phyloP scores from a whole-genome alignment of 2,888 invertebrate species.

The Mactromeris polynyma region DNA sequence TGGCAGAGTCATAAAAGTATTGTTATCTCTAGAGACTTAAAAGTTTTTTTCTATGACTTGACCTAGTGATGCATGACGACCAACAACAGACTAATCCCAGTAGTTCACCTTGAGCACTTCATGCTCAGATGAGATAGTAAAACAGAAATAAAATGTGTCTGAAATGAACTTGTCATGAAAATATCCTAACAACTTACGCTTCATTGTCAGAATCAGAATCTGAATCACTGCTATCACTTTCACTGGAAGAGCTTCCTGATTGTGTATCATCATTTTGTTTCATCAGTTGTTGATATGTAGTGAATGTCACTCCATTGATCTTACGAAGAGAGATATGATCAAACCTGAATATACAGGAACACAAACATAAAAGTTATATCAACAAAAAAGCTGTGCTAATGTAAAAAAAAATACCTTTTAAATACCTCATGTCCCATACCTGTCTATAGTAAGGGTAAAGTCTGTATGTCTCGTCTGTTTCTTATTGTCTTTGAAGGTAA shows the following conservation, averaged over 20 bases:
- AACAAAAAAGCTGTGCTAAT: neutral
- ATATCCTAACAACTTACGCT: constrained; percentile 32
- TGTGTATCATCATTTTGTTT: constrained; percentile 8
- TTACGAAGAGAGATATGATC: neutral
- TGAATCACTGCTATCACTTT: constrained; percentile 22
- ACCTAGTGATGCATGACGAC: too few relatives aligned
- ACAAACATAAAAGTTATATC: neutral
- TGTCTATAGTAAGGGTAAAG: neutral
- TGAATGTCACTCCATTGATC: neutral
- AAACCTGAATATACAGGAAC: neutral
- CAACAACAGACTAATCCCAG: too few relatives aligned
- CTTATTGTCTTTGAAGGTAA: neutral
- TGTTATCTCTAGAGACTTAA: too few relatives aligned
- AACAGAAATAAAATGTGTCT: too few relatives aligned
- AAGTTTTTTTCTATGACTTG: too few relatives aligned
- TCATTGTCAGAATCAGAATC: constrained; percentile 31
- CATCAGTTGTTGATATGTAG: neutral
- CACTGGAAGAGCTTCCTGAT: constrained; percentile 3
- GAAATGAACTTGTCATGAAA: too few relatives aligned
- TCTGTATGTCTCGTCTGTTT: neutral
- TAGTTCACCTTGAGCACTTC: too few relatives aligned
- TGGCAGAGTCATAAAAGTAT: too few relatives aligned
- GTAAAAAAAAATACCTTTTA: neutral
- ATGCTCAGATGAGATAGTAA: too few relatives aligned
- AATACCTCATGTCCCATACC: neutral